Base-by-base conservation (phyloP, 2,797 vertebrate genomes). In the Neopelma chrysocephalum region DNA sequence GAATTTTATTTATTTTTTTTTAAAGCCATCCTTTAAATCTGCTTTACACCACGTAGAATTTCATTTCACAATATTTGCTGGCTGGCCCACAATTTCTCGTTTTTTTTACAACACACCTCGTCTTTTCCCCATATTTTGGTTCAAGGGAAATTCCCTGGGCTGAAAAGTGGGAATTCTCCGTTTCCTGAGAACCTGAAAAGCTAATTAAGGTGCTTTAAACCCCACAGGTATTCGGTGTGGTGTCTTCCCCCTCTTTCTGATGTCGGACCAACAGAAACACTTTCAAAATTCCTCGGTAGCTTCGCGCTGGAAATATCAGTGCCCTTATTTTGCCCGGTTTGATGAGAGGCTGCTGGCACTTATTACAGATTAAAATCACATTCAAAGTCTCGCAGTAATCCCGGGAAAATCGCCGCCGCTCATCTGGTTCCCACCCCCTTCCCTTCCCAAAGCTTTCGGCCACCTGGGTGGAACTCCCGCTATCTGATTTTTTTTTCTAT, bases 401-500 rank as follows among this genome's bases (percentile, higher is more conserved):
- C 93, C 45, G 38, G 34, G 84, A 91, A 94, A 92, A 97, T 90
- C 76, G 6, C 91, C 73, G 83, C 61, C 42, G 1, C 76, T 72
- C 89, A 71, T 80, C 92, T 89, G 78, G 89, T 94, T 85, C 82
- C 48, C 87, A 92, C 72, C 88, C 92, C 54, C 93, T 73, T 75
- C 72, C 78, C 65, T 70, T 47, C 95, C n/a, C 78, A 79, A 95
- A 94, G 93, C 96, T 96, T 91, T 82, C 77, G 94, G 92, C 97
- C 96, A 96, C 96, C 96, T 90, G 95, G 82, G 73, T 96, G 96
- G 82, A 97, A 95, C 97, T 97, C 88, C 91, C 73, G 96, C 96
- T 97, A 92, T 97, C 97, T 95, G 97, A 95, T 97, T 87, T 94
- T 72, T 95, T 66, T 61, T 23, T 17, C 56, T 71, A 78, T 88